Conservation (phyloP, 1,140 invertebrate genomes). For the Ectropis grisescens region DNA sequence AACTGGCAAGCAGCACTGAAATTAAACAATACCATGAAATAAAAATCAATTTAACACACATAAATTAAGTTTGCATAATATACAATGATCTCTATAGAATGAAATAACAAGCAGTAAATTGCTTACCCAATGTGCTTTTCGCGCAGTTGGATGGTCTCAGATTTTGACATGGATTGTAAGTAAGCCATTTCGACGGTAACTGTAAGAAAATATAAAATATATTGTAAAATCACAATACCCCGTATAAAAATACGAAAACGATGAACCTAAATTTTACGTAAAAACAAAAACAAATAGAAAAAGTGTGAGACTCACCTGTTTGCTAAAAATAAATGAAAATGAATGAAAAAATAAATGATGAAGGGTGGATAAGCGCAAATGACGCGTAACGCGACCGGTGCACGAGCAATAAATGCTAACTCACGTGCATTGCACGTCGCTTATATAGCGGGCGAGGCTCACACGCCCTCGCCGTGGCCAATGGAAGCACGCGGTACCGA, state of each 20-base stretch:
- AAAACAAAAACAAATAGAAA: no score
- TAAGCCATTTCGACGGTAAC: constrained; percentile 53
- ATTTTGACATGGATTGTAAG: constrained; percentile 79
- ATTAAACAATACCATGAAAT: constrained; percentile 16
- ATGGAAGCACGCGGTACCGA: no score
- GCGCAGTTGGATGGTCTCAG: constrained; percentile 82
- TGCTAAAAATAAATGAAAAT: no score
- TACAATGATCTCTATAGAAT: no score
- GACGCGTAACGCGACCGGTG: constrained; percentile 32
- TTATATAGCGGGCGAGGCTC: constrained; percentile 47
- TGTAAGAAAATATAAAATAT: constrained; percentile 4
- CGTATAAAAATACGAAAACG: no score
- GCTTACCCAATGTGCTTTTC: constrained; percentile 86
- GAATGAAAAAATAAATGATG: no score
- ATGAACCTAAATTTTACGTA: background rate
- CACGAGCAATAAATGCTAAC: constrained; percentile 37
- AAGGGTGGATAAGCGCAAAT: constrained; percentile 4
- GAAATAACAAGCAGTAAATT: no score
- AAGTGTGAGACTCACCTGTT: no score
- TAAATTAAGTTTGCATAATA: no score
- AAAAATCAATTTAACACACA: background rate
- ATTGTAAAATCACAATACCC: no score
- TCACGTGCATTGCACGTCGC: constrained; percentile 9
- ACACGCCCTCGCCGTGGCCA: constrained; percentile 49
- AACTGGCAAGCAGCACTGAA: constrained; percentile 82